These are phyloP conservation scores for Andricus quercusramuli DNA, from an alignment of 2,888 invertebrate genomes.

Conservation along the genomic window DNA sequence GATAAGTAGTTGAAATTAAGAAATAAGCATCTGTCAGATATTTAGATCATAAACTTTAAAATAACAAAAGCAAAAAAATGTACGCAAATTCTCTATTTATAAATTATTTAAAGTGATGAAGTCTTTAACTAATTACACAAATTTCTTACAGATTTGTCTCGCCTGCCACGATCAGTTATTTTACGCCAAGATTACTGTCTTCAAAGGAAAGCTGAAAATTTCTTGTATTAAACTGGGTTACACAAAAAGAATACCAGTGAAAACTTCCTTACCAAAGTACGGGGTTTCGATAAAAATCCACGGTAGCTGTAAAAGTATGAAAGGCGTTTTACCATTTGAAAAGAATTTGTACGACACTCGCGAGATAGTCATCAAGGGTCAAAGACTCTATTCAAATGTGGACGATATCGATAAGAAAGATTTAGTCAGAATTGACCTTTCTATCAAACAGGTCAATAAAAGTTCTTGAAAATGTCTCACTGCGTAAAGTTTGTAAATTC, in stretches of 20 bases:
- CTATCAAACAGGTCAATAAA: neutral
- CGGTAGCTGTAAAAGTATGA: slow-evolving; percentile 34
- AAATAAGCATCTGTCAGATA: no score
- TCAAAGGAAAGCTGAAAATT: slow-evolving; percentile 54
- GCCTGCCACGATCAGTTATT: slow-evolving; percentile 61
- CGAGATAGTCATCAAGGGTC: slow-evolving; percentile 43
- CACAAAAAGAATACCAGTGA: neutral
- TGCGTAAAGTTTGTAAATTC: neutral
- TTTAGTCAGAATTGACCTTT: slow-evolving; percentile 10
- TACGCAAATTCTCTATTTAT: no score
- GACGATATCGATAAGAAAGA: neutral
- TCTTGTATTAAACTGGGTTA: slow-evolving; percentile 56
- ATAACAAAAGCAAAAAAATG: no score
- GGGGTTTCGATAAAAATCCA: slow-evolving; percentile 49
- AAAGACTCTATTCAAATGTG: slow-evolving; percentile 32
- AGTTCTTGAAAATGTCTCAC: neutral
- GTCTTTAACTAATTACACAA: neutral
- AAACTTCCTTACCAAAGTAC: slow-evolving; percentile 41
- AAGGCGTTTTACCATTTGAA: slow-evolving; percentile 53
- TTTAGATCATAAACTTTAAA: no score
- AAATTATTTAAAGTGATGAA: no score
- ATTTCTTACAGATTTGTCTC: slow-evolving; percentile 58
- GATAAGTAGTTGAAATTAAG: no score
- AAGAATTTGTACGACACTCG: slow-evolving; percentile 49
- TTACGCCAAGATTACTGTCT: slow-evolving; percentile 54